Evolutionary conservation across 2,797 vertebrate genomes (phyloP).

Genomic region (Lagorchestes hirsutus): DNA sequence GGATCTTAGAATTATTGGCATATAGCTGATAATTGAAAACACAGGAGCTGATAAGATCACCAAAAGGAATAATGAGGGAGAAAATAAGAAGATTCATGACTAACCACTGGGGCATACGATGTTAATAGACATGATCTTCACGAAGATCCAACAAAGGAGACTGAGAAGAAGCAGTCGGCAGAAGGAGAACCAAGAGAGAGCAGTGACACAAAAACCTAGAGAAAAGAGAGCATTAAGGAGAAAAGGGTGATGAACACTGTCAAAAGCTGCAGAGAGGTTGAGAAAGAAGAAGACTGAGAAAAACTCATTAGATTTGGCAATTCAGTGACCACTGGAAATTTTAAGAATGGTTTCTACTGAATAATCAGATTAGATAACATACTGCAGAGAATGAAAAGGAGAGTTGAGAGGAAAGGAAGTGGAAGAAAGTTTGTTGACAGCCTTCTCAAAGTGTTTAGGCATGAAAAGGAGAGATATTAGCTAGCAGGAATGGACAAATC

Average conservation of each 20-base stretch:
- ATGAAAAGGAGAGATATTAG: neutral
- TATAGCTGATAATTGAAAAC: too few species aligned
- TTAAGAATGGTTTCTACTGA: neutral
- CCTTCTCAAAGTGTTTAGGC: neutral
- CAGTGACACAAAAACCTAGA: neutral
- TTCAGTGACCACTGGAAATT: neutral
- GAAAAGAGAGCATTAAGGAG: neutral
- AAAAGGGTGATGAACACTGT: neutral
- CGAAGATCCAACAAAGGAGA: too few species aligned
- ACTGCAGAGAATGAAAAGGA: neutral
- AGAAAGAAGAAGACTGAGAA: neutral
- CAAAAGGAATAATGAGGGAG: too few species aligned
- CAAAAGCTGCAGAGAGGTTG: neutral
- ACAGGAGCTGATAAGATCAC: too few species aligned
- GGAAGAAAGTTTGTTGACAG: neutral
- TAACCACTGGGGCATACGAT: too few species aligned
- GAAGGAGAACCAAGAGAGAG: too few species aligned
- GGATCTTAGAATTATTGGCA: too few species aligned
- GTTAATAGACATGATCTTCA: too few species aligned
- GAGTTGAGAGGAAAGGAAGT: neutral
- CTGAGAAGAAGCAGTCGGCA: too few species aligned
- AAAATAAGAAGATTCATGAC: too few species aligned
- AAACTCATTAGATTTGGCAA: neutral
- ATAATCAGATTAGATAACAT: neutral
- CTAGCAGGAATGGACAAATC: neutral